These are phyloP conservation scores for Tragelaphus buxtoni DNA, from an alignment of 2,113 vertebrate genomes.

Conservation along the genomic window DNA sequence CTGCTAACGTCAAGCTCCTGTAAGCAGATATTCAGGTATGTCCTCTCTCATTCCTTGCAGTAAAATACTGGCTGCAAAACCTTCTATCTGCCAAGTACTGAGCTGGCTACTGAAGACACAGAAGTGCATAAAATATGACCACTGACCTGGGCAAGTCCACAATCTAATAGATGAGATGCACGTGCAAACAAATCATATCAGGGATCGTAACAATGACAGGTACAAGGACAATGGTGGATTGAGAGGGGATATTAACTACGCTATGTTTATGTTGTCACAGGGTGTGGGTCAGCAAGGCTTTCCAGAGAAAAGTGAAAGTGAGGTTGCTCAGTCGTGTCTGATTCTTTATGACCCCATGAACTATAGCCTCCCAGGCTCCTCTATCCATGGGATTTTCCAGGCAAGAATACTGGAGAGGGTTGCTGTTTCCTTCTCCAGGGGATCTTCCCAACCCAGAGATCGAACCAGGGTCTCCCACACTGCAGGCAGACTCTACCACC, in stretches of 20 bases:
- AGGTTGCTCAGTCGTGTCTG: rapidly evolving
- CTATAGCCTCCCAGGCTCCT: not conserved
- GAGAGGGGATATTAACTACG: not conserved
- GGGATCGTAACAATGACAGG: not conserved
- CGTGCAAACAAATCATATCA: not conserved
- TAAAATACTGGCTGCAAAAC: not conserved
- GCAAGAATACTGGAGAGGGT: not conserved
- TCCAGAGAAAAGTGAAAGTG: not conserved
- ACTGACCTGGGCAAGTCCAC: not conserved
- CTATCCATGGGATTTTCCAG: not conserved
- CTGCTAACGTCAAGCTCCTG: not conserved
- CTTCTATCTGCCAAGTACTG: not conserved
- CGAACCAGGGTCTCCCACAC: rapidly evolving
- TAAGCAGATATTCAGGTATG: not conserved
- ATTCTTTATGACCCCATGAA: not conserved
- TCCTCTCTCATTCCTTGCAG: not conserved
- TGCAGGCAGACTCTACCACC: not conserved
- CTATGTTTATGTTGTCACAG: not conserved
- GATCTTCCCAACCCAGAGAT: not conserved
- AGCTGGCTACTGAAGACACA: not conserved
- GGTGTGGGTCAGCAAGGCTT: not conserved
- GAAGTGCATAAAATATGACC: not conserved
- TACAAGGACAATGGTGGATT: not conserved
- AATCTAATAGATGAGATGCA: not conserved
- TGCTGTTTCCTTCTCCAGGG: not conserved